These are phyloP conservation scores for Heliconius himera DNA, from an alignment of 1,140 invertebrate genomes.

Conservation along the genomic window DNA sequence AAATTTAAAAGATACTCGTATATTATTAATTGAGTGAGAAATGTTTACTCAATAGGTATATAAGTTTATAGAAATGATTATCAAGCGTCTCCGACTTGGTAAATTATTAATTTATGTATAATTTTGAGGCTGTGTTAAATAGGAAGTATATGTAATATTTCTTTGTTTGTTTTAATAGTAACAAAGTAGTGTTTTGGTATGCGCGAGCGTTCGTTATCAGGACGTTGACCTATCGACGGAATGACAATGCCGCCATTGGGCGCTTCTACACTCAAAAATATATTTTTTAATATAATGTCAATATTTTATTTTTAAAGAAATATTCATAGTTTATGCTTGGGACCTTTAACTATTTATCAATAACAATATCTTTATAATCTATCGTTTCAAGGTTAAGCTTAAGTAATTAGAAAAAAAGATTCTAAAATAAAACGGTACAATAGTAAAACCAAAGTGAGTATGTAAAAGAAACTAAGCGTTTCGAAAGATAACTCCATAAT, in stretches of 20 bases:
- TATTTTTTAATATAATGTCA: neutral
- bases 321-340: neutral
- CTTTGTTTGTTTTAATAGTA: conserved; percentile 13
- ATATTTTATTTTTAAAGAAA: neutral
- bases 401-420: neutral
- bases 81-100: too few species aligned
- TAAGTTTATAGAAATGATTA: too few species aligned
- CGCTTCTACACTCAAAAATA: neutral
- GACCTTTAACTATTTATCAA: too few species aligned
- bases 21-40: too few species aligned
- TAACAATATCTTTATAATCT: neutral
- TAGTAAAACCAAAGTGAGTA: neutral
- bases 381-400: neutral
- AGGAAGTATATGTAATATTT: conserved; percentile 7
- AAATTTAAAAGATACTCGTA: too few species aligned
- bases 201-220: conserved; percentile 20
- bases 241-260: conserved; percentile 5
- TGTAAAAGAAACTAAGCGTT: neutral
- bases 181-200: conserved; percentile 8
- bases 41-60: too few species aligned
- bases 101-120: too few species aligned
- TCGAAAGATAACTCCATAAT: neutral
- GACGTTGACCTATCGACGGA: conserved; percentile 14
- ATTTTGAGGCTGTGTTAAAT: too few species aligned
- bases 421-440: neutral